Evolutionary conservation across 1,140 invertebrate genomes (phyloP).

Genomic region (Drosophila prosaltans): DNA sequence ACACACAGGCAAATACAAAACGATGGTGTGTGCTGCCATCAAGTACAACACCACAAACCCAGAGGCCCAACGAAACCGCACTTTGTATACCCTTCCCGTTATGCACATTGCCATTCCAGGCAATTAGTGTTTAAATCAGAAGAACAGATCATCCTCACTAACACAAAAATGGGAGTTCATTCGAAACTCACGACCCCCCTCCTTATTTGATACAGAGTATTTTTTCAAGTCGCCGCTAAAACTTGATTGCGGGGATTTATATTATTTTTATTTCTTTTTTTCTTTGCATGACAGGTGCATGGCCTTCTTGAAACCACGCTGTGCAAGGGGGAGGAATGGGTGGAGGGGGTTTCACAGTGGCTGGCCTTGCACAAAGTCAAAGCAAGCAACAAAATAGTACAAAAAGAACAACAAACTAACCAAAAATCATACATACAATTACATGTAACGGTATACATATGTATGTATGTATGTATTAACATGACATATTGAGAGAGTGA

Average conservation of each 20-base stretch:
- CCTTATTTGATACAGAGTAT: not conserved
- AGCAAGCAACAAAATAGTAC: not conserved
- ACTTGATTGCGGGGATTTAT: not conserved
- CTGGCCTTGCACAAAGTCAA: constrained; percentile 12
- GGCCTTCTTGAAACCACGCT: not conserved
- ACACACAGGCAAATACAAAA: not conserved
- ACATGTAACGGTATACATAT: too few species aligned
- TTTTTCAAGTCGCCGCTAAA: not conserved
- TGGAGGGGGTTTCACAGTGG: not conserved
- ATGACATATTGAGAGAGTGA: not conserved
- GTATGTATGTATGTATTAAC: not conserved
- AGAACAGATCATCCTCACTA: too few species aligned
- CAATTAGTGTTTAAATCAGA: too few species aligned
- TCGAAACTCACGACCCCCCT: too few species aligned
- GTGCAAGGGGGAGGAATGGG: not conserved
- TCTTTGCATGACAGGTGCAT: constrained; percentile 4
- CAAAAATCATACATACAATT: not conserved
- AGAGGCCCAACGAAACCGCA: too few species aligned
- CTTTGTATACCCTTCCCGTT: too few species aligned
- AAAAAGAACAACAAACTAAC: not conserved
- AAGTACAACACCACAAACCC: too few species aligned
- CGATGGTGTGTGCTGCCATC: too few species aligned
- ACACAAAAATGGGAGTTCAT: too few species aligned
- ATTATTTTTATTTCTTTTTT: not conserved
- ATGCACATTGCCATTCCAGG: too few species aligned